Evolutionary conservation across 2,797 vertebrate species (phyloP).

Genomic region (Sebastiscus albofasciatus): DNA sequence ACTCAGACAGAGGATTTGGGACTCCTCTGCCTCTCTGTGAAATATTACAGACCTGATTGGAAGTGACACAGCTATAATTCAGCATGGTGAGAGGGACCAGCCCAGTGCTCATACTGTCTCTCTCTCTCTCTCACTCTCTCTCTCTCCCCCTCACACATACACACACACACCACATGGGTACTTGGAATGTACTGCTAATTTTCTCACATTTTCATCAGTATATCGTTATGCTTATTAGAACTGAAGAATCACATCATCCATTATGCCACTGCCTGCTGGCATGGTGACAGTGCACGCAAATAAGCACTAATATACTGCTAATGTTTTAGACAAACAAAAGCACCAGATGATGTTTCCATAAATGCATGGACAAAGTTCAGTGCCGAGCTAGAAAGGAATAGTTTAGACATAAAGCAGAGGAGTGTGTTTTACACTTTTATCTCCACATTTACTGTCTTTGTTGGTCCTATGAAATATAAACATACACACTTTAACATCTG

Average conservation of each 20-base stretch:
- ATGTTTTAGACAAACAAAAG: slow-evolving; percentile 25
- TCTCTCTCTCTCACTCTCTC: not conserved
- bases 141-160: not conserved
- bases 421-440: not conserved
- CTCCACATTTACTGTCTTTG: not conserved
- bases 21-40: slow-evolving; percentile 62
- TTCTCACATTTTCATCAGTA: slow-evolving; percentile 37
- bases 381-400: not conserved
- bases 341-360: not conserved
- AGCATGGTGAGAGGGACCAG: slow-evolving; percentile 52
- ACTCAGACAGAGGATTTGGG: slow-evolving; percentile 61
- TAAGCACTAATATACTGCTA: slow-evolving; percentile 1
- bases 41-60: slow-evolving; percentile 76
- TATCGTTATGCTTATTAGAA: slow-evolving; percentile 25
- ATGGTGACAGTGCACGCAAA: not conserved
- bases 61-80: slow-evolving; percentile 80
- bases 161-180: not conserved
- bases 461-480: not conserved
- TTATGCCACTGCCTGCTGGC: slow-evolving; percentile 22
- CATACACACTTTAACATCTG: not conserved
- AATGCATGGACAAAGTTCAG: not conserved
- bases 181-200: slow-evolving; percentile 29
- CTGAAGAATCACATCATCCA: slow-evolving; percentile 18
- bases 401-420: not conserved
- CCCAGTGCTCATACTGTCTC: too few species aligned